These are phyloP conservation scores for Mergus octosetaceus DNA, from an alignment of 2,797 vertebrate species.

Conservation along the genomic window DNA sequence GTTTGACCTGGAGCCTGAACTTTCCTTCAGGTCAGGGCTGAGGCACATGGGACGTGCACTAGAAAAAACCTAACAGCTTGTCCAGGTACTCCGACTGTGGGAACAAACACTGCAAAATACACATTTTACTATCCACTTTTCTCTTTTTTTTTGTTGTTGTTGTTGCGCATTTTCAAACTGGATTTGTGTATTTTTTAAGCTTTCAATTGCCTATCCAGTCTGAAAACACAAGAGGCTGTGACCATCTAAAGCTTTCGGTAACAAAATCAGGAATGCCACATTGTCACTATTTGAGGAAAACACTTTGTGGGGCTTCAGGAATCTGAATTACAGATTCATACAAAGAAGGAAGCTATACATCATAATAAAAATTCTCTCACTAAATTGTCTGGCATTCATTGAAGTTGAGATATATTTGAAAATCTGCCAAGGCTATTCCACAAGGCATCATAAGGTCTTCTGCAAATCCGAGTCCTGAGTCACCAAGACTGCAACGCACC, in stretches of 20 bases:
- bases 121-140: neutral
- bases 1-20: conserved; percentile 63
- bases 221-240: neutral
- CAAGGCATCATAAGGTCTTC: neutral
- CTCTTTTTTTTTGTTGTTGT: too few relatives aligned
- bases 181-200: neutral
- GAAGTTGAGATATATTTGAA: neutral
- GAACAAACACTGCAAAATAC: neutral
- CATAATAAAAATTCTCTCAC: neutral
- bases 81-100: neutral
- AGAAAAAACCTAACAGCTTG: neutral
- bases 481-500: neutral
- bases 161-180: neutral
- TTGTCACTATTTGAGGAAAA: neutral
- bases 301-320: neutral
- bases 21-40: conserved; percentile 47
- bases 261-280: neutral
- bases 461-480: neutral
- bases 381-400: neutral
- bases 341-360: neutral
- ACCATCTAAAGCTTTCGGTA: neutral
- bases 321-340: neutral
- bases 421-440: neutral
- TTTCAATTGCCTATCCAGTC: neutral
- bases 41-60: neutral